phyloP scores from a whole-genome alignment of 2,113 vertebrate genomes.

The Mus spicilegus region DNA sequence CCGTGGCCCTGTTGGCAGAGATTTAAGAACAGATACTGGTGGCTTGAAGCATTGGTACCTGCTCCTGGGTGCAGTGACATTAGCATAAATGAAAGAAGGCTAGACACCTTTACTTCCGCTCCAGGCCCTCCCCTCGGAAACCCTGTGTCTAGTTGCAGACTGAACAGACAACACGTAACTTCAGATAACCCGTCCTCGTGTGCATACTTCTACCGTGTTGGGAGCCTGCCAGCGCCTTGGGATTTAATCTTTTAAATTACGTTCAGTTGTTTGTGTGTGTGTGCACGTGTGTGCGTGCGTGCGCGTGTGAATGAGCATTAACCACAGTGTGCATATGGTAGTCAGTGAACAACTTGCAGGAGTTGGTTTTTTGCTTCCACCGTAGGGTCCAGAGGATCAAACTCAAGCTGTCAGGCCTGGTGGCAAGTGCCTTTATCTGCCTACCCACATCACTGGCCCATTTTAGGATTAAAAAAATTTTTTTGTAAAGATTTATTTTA shows the following conservation, averaged over 20 bases:
- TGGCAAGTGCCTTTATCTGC: not conserved
- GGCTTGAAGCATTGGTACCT: not conserved
- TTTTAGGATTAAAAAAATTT: not conserved
- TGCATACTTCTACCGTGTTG: not conserved
- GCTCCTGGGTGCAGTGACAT: not conserved
- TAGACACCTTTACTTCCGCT: not conserved
- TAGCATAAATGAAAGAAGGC: slow-evolving; percentile 24
- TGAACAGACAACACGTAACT: not conserved
- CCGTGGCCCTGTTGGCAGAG: not conserved
- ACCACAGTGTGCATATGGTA: not conserved
- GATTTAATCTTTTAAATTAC: not conserved
- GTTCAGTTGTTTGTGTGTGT: not conserved
- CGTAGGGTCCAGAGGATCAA: not conserved
- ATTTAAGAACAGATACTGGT: not conserved
- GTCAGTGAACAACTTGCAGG: not conserved
- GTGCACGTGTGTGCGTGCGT: not conserved
- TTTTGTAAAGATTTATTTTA: not conserved
- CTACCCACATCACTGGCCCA: not conserved
- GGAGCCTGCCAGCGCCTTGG: not conserved
- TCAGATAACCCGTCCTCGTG: not conserved
- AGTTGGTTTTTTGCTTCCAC: not conserved
- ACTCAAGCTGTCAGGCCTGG: not conserved
- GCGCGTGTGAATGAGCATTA: not conserved
- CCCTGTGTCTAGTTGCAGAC: not conserved
- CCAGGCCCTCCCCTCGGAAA: not conserved